These are phyloP conservation scores for Okapia johnstoni DNA, from an alignment of 2,113 vertebrate genomes.

Conservation along the genomic window DNA sequence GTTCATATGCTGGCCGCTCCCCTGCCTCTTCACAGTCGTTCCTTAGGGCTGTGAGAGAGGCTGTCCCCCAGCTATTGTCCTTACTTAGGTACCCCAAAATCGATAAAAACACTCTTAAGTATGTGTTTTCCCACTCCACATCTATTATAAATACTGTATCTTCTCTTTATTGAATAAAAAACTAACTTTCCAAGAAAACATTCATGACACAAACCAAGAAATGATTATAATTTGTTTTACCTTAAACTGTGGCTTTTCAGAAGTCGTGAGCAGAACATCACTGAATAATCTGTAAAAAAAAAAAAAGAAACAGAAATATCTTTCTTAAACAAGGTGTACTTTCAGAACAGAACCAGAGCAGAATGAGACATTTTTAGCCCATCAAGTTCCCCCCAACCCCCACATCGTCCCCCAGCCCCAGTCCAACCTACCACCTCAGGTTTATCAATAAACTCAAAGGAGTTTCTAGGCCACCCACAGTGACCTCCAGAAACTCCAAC, in stretches of 20 bases:
- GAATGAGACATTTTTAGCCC: not conserved
- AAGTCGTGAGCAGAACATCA: constrained; percentile 89
- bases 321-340: not conserved
- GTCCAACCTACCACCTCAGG: not conserved
- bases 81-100: not conserved
- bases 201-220: not conserved
- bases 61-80: not conserved
- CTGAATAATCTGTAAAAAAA: constrained; percentile 88
- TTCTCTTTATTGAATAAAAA: not conserved
- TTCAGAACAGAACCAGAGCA: not conserved
- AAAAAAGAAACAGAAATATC: constrained; percentile 44
- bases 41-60: not conserved
- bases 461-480: not conserved
- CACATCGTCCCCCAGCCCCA: rapidly evolving
- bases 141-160: not conserved
- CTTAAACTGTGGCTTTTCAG: constrained; percentile 96
- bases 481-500: not conserved
- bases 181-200: constrained; percentile 18
- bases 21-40: not conserved
- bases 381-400: not conserved
- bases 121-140: not conserved
- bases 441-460: not conserved
- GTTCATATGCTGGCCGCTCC: not conserved
- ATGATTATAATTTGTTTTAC: constrained; percentile 75
- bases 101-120: not conserved